These are phyloP conservation scores for Leptura quadrifasciata DNA, from an alignment of 2,888 invertebrate genomes.

Conservation along the genomic window DNA sequence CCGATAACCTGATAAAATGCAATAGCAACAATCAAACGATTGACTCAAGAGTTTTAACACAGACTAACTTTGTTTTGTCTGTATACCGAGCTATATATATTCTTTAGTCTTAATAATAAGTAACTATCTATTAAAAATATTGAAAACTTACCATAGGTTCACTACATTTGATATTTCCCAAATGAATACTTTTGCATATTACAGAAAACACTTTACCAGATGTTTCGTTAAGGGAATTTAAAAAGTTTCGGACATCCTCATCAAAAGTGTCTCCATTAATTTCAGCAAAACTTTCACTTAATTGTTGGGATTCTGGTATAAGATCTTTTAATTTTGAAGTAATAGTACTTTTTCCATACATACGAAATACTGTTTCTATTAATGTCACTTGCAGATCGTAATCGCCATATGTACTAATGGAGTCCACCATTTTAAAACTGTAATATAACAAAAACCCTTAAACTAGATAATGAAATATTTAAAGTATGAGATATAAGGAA, in stretches of 20 bases:
- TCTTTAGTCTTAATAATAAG: no score
- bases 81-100: no score
- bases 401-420: conserved; percentile 47
- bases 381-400: conserved; percentile 50
- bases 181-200: conserved; percentile 39
- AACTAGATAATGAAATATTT: no score
- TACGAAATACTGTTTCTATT: conserved; percentile 45
- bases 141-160: conserved; percentile 43
- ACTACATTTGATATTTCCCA: conserved; percentile 35
- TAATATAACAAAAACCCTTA: no score
- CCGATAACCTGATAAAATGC: no score
- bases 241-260: conserved; percentile 45
- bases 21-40: no score
- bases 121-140: neutral
- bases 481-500: no score
- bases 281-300: conserved; percentile 41
- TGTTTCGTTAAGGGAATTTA: conserved; percentile 45
- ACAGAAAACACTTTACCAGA: conserved; percentile 48
- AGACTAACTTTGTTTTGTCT: no score
- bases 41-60: no score
- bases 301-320: conserved; percentile 48
- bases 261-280: conserved; percentile 44
- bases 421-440: conserved; percentile 49
- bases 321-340: conserved; percentile 37
- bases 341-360: conserved; percentile 43